Percentiles rank a stretch among this genome's conserved stretches.
phyloP scores from a whole-genome alignment of 1,140 invertebrate genomes.

The Cydia amplana region DNA sequence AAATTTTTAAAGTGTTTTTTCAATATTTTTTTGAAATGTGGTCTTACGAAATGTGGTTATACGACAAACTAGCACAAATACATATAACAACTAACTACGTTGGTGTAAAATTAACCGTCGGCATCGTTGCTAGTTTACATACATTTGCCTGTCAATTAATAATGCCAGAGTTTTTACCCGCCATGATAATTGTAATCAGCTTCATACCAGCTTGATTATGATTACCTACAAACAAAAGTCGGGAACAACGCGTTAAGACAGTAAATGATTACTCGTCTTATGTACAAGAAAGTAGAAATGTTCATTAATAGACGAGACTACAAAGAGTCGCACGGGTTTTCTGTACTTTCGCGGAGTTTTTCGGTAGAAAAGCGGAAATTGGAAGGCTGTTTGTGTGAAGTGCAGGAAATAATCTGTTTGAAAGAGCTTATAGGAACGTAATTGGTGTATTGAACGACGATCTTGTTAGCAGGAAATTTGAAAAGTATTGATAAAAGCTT shows the following conservation, averaged over 20 bases:
- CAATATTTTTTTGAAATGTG: too few species aligned
- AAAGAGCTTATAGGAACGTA: background rate
- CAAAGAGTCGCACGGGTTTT: conserved; percentile 13
- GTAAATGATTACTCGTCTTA: background rate
- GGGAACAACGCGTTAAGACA: background rate
- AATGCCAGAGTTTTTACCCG: background rate
- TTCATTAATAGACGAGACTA: background rate
- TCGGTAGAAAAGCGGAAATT: conserved; percentile 23
- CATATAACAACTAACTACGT: too few species aligned
- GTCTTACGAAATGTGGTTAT: too few species aligned
- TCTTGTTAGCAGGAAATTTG: background rate
- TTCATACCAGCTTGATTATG: background rate
- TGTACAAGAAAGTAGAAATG: conserved; percentile 15
- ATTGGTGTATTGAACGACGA: background rate
- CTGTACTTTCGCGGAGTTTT: conserved; percentile 18
- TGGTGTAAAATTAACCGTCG: too few species aligned
- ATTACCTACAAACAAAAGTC: background rate
- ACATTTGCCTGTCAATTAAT: background rate
- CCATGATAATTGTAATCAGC: background rate
- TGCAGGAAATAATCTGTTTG: conserved; percentile 9
- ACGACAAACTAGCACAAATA: too few species aligned
- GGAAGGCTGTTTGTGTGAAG: background rate
- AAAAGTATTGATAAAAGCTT: conserved; percentile 6
- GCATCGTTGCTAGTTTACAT: background rate
- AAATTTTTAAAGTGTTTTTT: too few species aligned